Conservation (phyloP, 2,888 invertebrate species). For the Pachycephus smyrnensis region DNA sequence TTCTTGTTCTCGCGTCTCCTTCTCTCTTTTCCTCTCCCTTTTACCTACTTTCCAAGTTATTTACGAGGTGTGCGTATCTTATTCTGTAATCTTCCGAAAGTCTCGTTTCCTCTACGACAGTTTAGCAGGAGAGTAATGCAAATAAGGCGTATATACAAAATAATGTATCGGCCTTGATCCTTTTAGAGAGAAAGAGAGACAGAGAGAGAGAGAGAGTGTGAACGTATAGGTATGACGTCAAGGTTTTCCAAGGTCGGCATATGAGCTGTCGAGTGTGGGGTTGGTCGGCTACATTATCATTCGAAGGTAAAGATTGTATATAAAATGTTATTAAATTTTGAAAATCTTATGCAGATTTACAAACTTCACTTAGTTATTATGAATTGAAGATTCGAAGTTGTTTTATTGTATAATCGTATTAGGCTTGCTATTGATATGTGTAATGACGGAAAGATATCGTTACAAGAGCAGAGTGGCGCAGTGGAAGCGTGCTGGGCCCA, state of each 20-base stretch:
- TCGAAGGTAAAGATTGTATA: background rate
- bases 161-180: background rate
- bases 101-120: background rate
- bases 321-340: background rate
- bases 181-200: background rate
- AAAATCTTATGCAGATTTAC: background rate
- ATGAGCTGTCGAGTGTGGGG: background rate
- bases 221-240: background rate
- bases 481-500: slow-evolving; percentile 88
- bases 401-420: background rate
- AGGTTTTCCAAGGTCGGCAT: background rate
- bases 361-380: background rate
- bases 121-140: background rate
- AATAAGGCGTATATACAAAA: background rate
- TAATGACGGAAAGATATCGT: background rate
- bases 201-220: background rate
- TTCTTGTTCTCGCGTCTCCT: background rate
- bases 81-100: background rate
- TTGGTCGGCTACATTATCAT: background rate
- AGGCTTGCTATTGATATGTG: background rate
- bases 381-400: background rate
- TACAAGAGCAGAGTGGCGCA: slow-evolving; percentile 81
- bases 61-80: background rate
- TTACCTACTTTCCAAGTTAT: background rate
- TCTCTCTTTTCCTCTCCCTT: background rate